Evolutionary conservation across 2,888 invertebrate genomes (phyloP).

Genomic region (Cantharis lateralis): DNA sequence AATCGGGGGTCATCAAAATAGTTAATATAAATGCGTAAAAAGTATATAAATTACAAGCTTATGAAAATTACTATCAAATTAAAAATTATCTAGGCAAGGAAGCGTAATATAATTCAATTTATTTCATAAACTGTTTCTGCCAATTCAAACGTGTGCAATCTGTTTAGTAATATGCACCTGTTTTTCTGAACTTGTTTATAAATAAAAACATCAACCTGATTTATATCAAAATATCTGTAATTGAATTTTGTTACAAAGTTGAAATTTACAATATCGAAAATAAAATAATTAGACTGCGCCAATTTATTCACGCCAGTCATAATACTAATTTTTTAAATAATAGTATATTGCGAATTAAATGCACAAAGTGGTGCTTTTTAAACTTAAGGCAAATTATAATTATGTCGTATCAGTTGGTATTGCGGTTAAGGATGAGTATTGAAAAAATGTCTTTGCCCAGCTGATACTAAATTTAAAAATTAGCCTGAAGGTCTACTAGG

Average conservation of each 20-base stretch:
- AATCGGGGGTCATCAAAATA: too few relatives aligned
- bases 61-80: not conserved
- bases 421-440: not conserved
- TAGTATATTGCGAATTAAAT: too few relatives aligned
- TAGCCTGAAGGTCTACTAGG: not conserved
- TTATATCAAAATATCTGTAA: not conserved
- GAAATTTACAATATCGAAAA: too few relatives aligned
- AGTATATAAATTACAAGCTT: not conserved
- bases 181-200: not conserved
- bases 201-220: not conserved
- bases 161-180: not conserved
- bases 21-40: too few relatives aligned
- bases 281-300: too few relatives aligned
- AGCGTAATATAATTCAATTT: not conserved
- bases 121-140: not conserved
- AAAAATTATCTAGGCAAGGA: not conserved
- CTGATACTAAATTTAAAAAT: not conserved
- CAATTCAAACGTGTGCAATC: not conserved
- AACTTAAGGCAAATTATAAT: not conserved
- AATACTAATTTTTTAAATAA: too few relatives aligned
- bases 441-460: not conserved
- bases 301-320: too few relatives aligned
- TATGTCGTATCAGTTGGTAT: not conserved
- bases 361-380: too few relatives aligned
- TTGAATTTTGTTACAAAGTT: not conserved